A percentile compares a stretch with the other conserved stretches of the same genome.
These are phyloP conservation scores for Cepaea nemoralis DNA, from an alignment of 1,140 invertebrate genomes.

Conservation along the genomic window DNA sequence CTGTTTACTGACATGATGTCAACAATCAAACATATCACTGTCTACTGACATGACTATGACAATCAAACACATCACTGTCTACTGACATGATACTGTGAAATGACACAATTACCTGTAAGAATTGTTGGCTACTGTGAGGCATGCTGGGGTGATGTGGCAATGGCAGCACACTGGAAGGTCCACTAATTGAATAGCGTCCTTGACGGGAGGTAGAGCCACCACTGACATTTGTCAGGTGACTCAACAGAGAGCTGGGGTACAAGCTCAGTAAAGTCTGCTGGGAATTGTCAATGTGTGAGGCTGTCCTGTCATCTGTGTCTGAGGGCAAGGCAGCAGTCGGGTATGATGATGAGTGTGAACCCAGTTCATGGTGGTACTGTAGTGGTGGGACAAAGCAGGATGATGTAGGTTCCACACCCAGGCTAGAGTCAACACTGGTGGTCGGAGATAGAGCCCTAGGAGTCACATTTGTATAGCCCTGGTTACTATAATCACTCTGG, in stretches of 20 bases:
- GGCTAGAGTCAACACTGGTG: slow-evolving; percentile 88
- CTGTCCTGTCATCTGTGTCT: background rate
- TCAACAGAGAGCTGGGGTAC: background rate
- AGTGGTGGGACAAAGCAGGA: background rate
- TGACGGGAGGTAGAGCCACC: slow-evolving; percentile 7
- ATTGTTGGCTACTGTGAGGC: background rate
- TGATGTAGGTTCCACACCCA: slow-evolving; percentile 81
- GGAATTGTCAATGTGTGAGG: background rate
- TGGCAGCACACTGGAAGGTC: background rate
- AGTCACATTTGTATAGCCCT: background rate
- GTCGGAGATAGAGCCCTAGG: slow-evolving; percentile 73
- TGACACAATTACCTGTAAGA: slow-evolving; percentile 18
- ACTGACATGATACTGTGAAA: too few relatives aligned
- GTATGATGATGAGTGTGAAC: slow-evolving; percentile 23
- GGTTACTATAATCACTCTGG: slow-evolving; percentile 49
- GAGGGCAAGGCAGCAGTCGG: background rate
- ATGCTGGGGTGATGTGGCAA: background rate
- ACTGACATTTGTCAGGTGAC: slow-evolving; percentile 16
- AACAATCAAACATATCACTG: too few relatives aligned
- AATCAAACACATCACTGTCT: too few relatives aligned
- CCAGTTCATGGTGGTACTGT: slow-evolving; percentile 26
- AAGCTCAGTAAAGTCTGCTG: background rate
- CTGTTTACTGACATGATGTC: too few relatives aligned
- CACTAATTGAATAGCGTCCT: slow-evolving; percentile 30
- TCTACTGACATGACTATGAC: too few relatives aligned